Evolutionary conservation across 2,113 vertebrate genomes (phyloP).

Genomic region (Leucoraja erinaceus): DNA sequence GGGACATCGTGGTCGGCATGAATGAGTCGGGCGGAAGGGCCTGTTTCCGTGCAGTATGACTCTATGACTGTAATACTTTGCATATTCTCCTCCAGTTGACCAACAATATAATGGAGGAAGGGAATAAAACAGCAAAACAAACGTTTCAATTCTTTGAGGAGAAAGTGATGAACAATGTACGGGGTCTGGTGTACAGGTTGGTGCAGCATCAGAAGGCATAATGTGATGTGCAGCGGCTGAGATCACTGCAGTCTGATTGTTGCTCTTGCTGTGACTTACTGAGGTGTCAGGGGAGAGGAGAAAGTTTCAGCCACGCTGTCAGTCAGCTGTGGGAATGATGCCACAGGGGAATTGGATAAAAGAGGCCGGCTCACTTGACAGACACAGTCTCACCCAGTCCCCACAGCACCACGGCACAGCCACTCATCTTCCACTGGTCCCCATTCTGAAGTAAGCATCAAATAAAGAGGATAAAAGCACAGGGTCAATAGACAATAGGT

Average conservation of each 20-base stretch:
- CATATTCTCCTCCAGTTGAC: not conserved
- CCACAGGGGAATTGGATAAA: not conserved
- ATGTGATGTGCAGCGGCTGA: not conserved
- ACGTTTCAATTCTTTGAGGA: not conserved
- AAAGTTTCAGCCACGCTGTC: not conserved
- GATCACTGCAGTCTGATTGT: not conserved
- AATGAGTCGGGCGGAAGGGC: too few species aligned
- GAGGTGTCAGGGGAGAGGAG: not conserved
- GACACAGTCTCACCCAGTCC: not conserved
- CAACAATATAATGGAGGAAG: not conserved
- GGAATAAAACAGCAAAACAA: not conserved
- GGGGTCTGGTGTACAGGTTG: not conserved
- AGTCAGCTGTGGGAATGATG: conserved; percentile 36
- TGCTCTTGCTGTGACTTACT: not conserved
- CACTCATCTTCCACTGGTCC: not conserved
- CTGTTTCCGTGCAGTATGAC: too few species aligned
- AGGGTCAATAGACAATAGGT: too few species aligned
- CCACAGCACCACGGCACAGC: not conserved
- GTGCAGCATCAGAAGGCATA: not conserved
- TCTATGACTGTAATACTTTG: not conserved
- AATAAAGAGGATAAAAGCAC: not conserved
- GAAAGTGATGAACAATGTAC: not conserved
- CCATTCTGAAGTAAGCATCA: not conserved
- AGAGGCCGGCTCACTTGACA: not conserved
- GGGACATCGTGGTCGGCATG: too few species aligned